These are phyloP conservation scores for Okamejei kenojei DNA, from an alignment of 2,797 vertebrate species.

Conservation along the genomic window DNA sequence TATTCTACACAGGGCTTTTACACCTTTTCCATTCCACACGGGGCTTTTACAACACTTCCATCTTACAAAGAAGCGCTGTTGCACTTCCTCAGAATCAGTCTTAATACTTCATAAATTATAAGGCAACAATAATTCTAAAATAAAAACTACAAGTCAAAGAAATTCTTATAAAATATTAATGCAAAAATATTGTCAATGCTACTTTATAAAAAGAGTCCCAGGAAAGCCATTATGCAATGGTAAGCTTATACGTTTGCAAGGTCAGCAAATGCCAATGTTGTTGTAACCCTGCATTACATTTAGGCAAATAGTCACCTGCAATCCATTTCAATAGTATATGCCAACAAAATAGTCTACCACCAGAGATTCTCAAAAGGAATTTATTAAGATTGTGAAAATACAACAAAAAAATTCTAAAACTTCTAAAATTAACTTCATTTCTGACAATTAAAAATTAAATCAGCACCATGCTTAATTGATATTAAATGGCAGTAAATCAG, in stretches of 20 bases:
- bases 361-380: constrained; percentile 38
- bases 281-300: neutral
- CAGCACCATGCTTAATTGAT: constrained; percentile 39
- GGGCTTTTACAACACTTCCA: neutral
- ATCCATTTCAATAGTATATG: constrained; percentile 21
- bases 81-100: neutral
- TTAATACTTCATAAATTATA: neutral
- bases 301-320: constrained; percentile 1
- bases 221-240: neutral
- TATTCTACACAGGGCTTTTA: neutral
- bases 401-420: constrained; percentile 39
- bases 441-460: constrained; percentile 39
- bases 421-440: constrained; percentile 38
- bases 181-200: neutral
- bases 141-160: neutral
- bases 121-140: neutral
- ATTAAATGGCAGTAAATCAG: constrained; percentile 39
- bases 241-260: neutral
- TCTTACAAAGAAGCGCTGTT: neutral
- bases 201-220: neutral
- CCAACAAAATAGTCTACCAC: constrained; percentile 36
- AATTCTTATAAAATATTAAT: neutral
- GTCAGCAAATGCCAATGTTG: neutral
- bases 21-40: neutral
- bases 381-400: constrained; percentile 39